Evolutionary conservation across 2,888 invertebrate genomes (phyloP), one percentile per base, ranked within the genome.

Genomic region (Hydrotaea diabolus): DNA sequence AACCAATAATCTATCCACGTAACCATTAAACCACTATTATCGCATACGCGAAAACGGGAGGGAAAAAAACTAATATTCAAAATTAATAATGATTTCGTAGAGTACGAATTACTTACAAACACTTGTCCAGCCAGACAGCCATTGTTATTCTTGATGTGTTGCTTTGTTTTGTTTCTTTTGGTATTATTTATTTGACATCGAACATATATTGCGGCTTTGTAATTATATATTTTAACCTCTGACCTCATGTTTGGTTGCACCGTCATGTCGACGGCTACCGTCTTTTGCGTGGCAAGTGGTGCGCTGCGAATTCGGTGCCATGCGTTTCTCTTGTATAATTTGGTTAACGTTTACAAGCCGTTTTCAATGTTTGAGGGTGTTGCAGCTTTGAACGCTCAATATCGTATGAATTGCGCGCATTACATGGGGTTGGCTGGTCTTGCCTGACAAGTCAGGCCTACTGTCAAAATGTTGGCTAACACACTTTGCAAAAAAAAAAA

Each of bases 401-500:
- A 43, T 62, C 39, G 46, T 43, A 23, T 69, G 19, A 4, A 69
- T 69, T 69, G 66, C 15, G 31, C n/a, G 21, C 39, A 23, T 21
- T 23, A 43, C 64, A 74, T 36, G 76, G 72, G 72, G 84, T 31
- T 31, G 31, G 79, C 59, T 77, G n/a, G 84, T 77, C 64, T 57
- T 75, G 83, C 76, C 46, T 53, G 55, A 81, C 84, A 81, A 85
- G 84, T 85, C 84, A 85, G 81, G 84, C 84, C 84, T 85, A 85
- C 84, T 85, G 84, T 79, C 84, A 82, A 82, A 76, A 72, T 77
- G 19, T 81, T 53, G 73, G 72, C 79, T 78, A n/a, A 39, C 17
- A 23, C 39, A 78, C 71, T 72, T 59, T 57, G 26, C 59, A n/a
- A 7, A 49, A n/a, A 9, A 9, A 39, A 39, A 39, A 39, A 8